A percentile compares a stretch with the other conserved stretches of the same genome.
Conservation (phyloP, 2,888 invertebrate genomes). For the Standfussiana lucernea region DNA sequence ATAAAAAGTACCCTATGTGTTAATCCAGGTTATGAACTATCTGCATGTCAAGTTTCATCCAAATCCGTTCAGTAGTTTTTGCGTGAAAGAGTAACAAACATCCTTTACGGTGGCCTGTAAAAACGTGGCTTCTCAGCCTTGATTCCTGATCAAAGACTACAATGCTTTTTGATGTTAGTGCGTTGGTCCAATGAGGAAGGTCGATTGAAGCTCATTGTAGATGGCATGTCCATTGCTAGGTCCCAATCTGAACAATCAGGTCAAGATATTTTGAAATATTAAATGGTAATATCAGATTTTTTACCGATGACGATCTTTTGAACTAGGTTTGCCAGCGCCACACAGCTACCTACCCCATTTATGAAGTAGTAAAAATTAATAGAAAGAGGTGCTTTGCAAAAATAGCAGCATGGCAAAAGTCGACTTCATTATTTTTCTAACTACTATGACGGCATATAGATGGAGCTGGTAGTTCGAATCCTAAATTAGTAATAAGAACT, state of each 20-base stretch:
- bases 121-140: not conserved
- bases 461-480: too few relatives aligned
- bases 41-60: too few relatives aligned
- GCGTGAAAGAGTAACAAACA: too few relatives aligned
- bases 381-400: not conserved
- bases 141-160: not conserved
- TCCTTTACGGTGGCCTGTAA: not conserved
- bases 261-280: not conserved
- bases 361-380: not conserved
- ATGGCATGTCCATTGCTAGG: not conserved
- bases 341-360: not conserved
- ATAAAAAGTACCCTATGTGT: too few relatives aligned
- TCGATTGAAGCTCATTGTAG: not conserved
- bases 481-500: not conserved
- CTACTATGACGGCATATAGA: not conserved
- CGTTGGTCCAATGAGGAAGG: not conserved
- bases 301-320: not conserved
- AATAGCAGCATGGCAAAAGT: not conserved
- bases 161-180: not conserved
- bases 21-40: too few relatives aligned
- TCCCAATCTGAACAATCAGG: not conserved
- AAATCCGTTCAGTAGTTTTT: too few relatives aligned
- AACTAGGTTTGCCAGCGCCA: not conserved
- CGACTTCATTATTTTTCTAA: not conserved
- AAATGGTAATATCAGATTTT: not conserved